Evolutionary conservation across 2,113 vertebrate genomes (phyloP).

Genomic region (Fregata magnificens): DNA sequence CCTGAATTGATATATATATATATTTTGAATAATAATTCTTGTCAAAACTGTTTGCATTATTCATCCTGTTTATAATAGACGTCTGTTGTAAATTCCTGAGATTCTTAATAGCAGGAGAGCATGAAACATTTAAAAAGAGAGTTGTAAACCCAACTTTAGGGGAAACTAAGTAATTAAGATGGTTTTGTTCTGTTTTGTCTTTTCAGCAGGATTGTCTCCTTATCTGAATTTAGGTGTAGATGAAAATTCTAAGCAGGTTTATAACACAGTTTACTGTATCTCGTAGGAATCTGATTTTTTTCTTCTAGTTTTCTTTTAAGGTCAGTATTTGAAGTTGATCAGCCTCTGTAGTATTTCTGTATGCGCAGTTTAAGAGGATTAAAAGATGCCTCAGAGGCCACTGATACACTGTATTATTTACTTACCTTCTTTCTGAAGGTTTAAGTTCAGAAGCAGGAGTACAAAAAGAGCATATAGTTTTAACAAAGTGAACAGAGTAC

Average conservation of each 20-base stretch:
- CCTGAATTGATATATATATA: neutral
- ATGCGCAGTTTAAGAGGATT: neutral
- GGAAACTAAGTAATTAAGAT: neutral
- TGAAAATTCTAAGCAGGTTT: neutral
- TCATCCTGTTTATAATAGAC: neutral
- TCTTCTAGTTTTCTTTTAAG: neutral
- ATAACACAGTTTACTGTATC: neutral
- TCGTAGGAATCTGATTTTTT: neutral
- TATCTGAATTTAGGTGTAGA: neutral
- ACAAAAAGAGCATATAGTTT: neutral
- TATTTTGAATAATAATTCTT: neutral
- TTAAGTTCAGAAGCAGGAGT: neutral
- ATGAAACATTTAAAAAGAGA: neutral
- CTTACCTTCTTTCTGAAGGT: neutral
- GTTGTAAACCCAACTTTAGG: neutral
- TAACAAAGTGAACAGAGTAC: neutral
- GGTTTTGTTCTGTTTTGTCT: neutral
- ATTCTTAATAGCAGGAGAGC: neutral
- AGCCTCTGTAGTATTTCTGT: neutral
- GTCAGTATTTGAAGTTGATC: neutral
- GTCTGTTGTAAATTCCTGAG: neutral
- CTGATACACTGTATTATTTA: neutral
- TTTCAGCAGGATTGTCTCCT: neutral
- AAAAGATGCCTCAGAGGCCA: neutral
- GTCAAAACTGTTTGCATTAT: neutral